phyloP scores from a whole-genome alignment of 2,797 vertebrate species.

The Cuniculus paca region DNA sequence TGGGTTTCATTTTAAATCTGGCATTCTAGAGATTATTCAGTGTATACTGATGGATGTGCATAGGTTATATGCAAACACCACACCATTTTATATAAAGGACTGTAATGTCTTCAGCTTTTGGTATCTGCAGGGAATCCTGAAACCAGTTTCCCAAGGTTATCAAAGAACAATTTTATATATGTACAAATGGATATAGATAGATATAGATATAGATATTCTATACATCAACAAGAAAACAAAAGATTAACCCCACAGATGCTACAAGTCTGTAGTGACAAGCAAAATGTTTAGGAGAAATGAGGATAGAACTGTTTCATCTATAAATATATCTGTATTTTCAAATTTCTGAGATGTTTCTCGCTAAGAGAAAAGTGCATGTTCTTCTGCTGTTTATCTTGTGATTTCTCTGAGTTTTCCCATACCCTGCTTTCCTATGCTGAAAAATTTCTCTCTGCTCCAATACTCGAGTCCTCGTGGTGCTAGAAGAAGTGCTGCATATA shows the following conservation, averaged over 20 bases:
- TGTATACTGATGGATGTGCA: no score
- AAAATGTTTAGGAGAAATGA: fast-evolving
- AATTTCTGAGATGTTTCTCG: background rate
- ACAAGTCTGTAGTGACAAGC: background rate
- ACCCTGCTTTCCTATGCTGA: background rate
- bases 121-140: background rate
- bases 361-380: background rate
- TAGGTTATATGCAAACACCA: background rate
- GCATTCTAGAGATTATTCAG: background rate
- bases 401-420: background rate
- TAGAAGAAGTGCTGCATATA: constrained; percentile 76
- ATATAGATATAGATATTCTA: background rate
- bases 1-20: no score
- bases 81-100: no score
- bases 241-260: background rate
- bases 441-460: constrained; percentile 2
- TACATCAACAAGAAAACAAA: background rate
- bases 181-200: no score
- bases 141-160: background rate
- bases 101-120: background rate
- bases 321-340: background rate
- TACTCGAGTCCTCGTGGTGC: constrained; percentile 58
- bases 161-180: background rate
- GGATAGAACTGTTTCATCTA: background rate
- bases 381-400: background rate